These are phyloP conservation scores for Pissodes strobi DNA, from an alignment of 1,140 invertebrate species.

Conservation along the genomic window DNA sequence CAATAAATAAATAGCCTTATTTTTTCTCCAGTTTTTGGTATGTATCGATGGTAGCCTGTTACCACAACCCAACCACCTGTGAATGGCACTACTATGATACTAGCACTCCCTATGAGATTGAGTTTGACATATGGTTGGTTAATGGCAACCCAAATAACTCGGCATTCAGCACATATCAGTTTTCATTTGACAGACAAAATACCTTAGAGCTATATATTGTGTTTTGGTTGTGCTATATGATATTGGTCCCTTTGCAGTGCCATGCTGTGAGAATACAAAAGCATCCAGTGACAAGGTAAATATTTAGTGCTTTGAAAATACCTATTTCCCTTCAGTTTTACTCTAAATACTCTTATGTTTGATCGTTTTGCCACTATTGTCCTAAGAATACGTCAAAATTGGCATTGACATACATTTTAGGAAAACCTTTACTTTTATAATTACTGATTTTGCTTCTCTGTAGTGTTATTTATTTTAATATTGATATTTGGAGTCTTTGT, in stretches of 20 bases:
- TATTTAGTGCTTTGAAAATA: too few relatives aligned
- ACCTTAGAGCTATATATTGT: slow-evolving; percentile 89
- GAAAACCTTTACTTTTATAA: too few relatives aligned
- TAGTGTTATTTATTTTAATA: too few relatives aligned
- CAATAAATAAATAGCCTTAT: too few relatives aligned
- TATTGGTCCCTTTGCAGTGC: slow-evolving; percentile 85
- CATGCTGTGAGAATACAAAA: slow-evolving; percentile 84
- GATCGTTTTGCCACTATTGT: background rate
- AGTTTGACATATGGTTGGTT: slow-evolving; percentile 95
- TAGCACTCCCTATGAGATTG: slow-evolving; percentile 58
- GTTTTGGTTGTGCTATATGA: slow-evolving; percentile 85
- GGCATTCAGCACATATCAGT: slow-evolving; percentile 88
- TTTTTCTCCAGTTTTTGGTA: slow-evolving; percentile 87
- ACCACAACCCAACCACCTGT: slow-evolving; percentile 75
- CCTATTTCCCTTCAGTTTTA: too few relatives aligned
- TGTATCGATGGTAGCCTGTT: slow-evolving; percentile 90
- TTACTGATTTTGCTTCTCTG: too few relatives aligned
- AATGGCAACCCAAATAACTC: slow-evolving; percentile 91
- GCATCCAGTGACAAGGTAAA: slow-evolving; percentile 85
- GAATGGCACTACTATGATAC: slow-evolving; percentile 77
- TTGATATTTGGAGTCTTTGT: too few relatives aligned
- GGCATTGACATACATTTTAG: too few relatives aligned
- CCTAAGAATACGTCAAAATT: too few relatives aligned
- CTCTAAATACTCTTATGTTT: too few relatives aligned
- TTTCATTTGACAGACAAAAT: slow-evolving; percentile 95